Evolutionary conservation across 2,113 vertebrate genomes (phyloP), one percentile per base, ranked within the genome.

Genomic region (Cavia aperea): DNA sequence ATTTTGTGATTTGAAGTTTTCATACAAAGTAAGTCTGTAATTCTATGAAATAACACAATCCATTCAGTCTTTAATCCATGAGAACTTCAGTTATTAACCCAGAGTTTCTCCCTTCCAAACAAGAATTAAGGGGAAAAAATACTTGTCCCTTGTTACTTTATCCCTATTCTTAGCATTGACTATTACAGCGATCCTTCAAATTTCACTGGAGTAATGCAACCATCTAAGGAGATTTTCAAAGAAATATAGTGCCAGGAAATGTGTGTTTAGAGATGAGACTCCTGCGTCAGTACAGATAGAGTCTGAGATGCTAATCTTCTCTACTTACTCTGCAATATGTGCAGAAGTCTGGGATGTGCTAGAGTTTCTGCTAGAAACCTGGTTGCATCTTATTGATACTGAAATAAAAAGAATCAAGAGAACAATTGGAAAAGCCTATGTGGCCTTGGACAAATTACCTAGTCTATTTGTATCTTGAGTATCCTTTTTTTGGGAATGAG

Each of bases 1-100:
- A 81, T 96, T 97, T 51, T 1, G 56, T 97, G 86, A 83, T 91
- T 94, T 95, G 96, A 97, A 89, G 88, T 97, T 98, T 97, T 97
- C 83, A 94, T 95, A 62, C 94, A 94, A 97, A 96, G 2, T 82
- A 84, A 95, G 81, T 90, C 96, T 72, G 95, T 96, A 97, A 97
- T 96, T 93, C 96, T 95, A 93, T 90, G 89, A 96, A 96, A 97
- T 70, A 97, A 88, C 96, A 95, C 96, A 97, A 93, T 94, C 81
- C 19, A 95, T 86, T 95, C 97, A 96, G 96, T 97, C 96, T 96
- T 95, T 96, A 97, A 97, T 97, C 94, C 95, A 75, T 1, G 18
- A 96, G 75, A 97, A 94, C 90, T 96, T 96, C 93, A 96, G 94
- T 91, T 96, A 91, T 97, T 97, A 96, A 97, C 97, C 92, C 95